Conservation (phyloP, 2,888 invertebrate genomes). For the Pycnomerus fuliginosus region DNA sequence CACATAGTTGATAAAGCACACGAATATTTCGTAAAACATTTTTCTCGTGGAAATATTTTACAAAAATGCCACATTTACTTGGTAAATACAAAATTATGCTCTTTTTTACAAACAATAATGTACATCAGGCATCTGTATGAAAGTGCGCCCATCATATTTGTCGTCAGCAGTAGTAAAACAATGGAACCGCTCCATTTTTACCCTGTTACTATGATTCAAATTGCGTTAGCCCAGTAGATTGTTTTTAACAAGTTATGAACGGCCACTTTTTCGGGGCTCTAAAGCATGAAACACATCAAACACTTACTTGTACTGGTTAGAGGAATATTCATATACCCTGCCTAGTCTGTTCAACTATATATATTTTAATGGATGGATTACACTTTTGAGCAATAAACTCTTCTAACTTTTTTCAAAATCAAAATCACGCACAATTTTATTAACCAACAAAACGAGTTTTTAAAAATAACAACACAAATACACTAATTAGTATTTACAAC, state of each 20-base stretch:
- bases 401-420: slow-evolving; percentile 29
- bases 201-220: slow-evolving; percentile 9
- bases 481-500: slow-evolving; percentile 24
- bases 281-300: slow-evolving; percentile 21
- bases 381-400: slow-evolving; percentile 51
- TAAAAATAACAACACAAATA: slow-evolving; percentile 20
- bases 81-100: slow-evolving; percentile 19
- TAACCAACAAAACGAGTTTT: slow-evolving; percentile 27
- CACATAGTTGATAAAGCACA: slow-evolving; percentile 23
- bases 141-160: slow-evolving; percentile 13
- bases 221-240: not conserved
- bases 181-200: slow-evolving; percentile 6
- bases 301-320: slow-evolving; percentile 25
- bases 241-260: slow-evolving; percentile 14
- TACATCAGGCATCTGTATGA: slow-evolving; percentile 19
- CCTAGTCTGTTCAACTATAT: slow-evolving; percentile 42
- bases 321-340: slow-evolving; percentile 45
- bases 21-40: slow-evolving; percentile 19
- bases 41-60: slow-evolving; percentile 8
- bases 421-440: slow-evolving; percentile 19
- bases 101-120: slow-evolving; percentile 18
- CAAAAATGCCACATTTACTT: slow-evolving; percentile 18
- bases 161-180: slow-evolving; percentile 16
- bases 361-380: slow-evolving; percentile 51
- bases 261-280: slow-evolving; percentile 14